phyloP scores from a whole-genome alignment of 2,888 invertebrate species.

The Drosophila bunnanda region DNA sequence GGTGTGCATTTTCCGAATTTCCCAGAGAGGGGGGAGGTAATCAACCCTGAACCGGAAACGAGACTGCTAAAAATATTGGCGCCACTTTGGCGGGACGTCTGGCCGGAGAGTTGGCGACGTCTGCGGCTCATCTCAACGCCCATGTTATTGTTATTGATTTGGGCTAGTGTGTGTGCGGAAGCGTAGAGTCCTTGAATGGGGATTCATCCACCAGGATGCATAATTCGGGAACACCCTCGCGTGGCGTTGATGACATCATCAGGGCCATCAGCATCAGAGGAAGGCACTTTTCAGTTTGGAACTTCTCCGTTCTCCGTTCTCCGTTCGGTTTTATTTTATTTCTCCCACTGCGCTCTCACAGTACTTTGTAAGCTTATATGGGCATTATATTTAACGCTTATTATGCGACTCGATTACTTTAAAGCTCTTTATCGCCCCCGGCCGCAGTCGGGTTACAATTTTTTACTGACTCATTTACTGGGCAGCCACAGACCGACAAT shows the following conservation, averaged over 20 bases:
- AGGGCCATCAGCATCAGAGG: constrained; percentile 50
- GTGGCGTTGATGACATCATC: constrained; percentile 59
- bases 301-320: constrained; percentile 26
- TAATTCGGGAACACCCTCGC: constrained; percentile 64
- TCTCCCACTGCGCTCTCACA: neutral
- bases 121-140: constrained; percentile 56
- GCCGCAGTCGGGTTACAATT: constrained; percentile 41
- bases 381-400: constrained; percentile 66
- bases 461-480: constrained; percentile 45
- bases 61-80: constrained; percentile 64
- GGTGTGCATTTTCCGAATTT: constrained; percentile 5
- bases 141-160: constrained; percentile 74
- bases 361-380: constrained; percentile 35
- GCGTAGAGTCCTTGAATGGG: constrained; percentile 22
- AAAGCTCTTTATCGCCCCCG: constrained; percentile 56
- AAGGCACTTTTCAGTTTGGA: constrained; percentile 54
- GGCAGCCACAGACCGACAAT: constrained; percentile 38
- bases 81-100: constrained; percentile 70
- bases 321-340: constrained; percentile 43
- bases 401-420: constrained; percentile 64
- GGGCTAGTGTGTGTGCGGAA: constrained; percentile 26
- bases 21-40: constrained; percentile 20
- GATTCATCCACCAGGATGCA: constrained; percentile 58
- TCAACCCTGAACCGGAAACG: constrained; percentile 41
- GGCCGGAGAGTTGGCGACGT: constrained; percentile 57